Evolutionary conservation across 2,888 invertebrate genomes (phyloP).

Genomic region (Yponomeuta plumbellus): DNA sequence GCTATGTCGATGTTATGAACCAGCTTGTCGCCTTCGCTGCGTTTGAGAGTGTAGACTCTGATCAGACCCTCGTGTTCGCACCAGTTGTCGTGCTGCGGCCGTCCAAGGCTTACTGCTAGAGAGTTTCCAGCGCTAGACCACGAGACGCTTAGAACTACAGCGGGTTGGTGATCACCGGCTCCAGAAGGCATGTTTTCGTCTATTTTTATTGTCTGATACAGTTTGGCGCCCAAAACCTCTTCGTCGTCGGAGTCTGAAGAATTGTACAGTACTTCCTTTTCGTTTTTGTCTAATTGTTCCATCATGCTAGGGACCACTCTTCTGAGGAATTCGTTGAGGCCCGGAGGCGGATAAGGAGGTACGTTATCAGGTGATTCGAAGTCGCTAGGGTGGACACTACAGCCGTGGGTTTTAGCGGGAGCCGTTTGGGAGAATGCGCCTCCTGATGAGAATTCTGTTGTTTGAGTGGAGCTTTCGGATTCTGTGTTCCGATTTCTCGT

Average conservation of each 20-base stretch:
- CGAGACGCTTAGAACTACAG: constrained; percentile 43
- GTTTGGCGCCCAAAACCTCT: constrained; percentile 41
- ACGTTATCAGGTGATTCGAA: constrained; percentile 39
- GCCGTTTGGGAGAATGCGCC: constrained; percentile 46
- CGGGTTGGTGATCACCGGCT: constrained; percentile 45
- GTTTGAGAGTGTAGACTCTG: constrained; percentile 47
- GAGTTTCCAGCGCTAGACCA: constrained; percentile 61
- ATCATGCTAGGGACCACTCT: constrained; percentile 56
- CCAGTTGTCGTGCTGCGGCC: constrained; percentile 54
- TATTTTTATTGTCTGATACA: constrained; percentile 49
- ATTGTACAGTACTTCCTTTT: constrained; percentile 36
- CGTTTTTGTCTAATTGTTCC: constrained; percentile 52
- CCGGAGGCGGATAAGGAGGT: constrained; percentile 47
- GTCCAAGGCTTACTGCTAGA: constrained; percentile 52
- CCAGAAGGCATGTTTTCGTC: constrained; percentile 35
- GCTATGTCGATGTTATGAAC: constrained; percentile 45
- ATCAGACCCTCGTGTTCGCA: constrained; percentile 56
- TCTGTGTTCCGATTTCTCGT: constrained; percentile 33
- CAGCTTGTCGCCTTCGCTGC: constrained; percentile 67
- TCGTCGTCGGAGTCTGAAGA: constrained; percentile 65
- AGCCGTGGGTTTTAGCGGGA: constrained; percentile 39
- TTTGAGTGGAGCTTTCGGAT: constrained; percentile 45
- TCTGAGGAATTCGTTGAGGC: constrained; percentile 54
- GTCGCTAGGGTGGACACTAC: constrained; percentile 40
- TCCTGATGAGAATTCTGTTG: constrained; percentile 24